Evolutionary conservation across 2,888 invertebrate genomes (phyloP), one percentile per base, ranked within the genome.

Genomic region (Callyntrura sp.): DNA sequence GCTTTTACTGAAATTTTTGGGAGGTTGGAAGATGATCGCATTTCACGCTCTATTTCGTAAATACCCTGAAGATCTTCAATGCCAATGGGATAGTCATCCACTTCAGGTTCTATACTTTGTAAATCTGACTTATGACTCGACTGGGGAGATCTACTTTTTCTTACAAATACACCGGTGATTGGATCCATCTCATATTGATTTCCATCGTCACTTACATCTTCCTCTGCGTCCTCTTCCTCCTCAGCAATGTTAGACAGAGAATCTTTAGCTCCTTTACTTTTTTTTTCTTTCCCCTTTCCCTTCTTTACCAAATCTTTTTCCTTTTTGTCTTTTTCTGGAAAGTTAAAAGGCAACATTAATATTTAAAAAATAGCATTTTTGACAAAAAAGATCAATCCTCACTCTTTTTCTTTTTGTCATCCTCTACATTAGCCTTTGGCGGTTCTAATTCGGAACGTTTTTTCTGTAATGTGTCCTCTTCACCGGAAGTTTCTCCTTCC

Each of bases 51-150:
- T 17, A 76, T 82, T 8, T 90, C 90, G 55, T 92, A 92, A 43
- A 92, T 78, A 14, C 92, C 55, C 65, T 90, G 85, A 1, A 91
- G 76, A 48, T 92, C 93, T 9, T 88, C 68, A n/a, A 92, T 43
- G 45, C 90, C 85, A 6, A 62, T 60, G 0, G 91, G 91, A 82
- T 91, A 92, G 4, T 91, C 89, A 3, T 48, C 79, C 8, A 91
- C 65, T 73, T 88, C 86, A 0, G 88, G 84, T 45, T 90, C 84
- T 23, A 62, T 20, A n/a, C 28, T 62, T 73, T n/a, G 78, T 70
- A 68, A 70, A 43, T 45, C 81, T 51, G 12, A 12, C 17, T 62
- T 62, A 2, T 35, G n/a, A 57, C n/a, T 20, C n/a, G 57, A 4
- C 17, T 3, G 1, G 57, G 6, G 57, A 17, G 57, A 14, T 60